These are phyloP conservation scores for Pogonus chalceus DNA, from an alignment of 1,140 invertebrate genomes.

Conservation along the genomic window DNA sequence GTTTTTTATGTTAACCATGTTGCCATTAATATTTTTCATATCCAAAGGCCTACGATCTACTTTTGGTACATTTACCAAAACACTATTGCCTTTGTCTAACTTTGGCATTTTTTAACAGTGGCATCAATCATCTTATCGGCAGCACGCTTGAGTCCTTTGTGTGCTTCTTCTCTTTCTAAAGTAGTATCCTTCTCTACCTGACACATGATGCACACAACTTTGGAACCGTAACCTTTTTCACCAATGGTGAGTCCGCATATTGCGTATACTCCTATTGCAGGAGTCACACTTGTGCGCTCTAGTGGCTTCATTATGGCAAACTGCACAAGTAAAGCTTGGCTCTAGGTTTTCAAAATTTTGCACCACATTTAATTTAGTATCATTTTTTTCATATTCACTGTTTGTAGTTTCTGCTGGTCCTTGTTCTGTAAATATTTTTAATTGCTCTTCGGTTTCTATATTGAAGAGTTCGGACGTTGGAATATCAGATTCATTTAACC, in stretches of 20 bases:
- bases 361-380: no score
- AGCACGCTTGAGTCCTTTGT: conserved; percentile 14
- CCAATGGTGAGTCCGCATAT: conserved; percentile 12
- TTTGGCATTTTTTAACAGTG: conserved; percentile 13
- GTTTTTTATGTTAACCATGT: no score
- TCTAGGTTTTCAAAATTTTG: no score
- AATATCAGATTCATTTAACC: no score
- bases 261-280: conserved; percentile 11
- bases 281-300: conserved; percentile 12
- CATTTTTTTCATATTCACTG: no score
- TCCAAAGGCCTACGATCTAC: no score
- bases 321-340: no score
- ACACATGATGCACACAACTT: conserved; percentile 12
- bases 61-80: conserved; percentile 17
- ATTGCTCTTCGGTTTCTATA: no score
- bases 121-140: conserved; percentile 15
- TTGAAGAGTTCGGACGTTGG: no score
- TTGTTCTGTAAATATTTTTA: no score
- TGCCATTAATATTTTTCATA: no score
- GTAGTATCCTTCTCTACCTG: conserved; percentile 10
- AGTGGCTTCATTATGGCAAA: neutral
- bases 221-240: conserved; percentile 13
- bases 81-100: conserved; percentile 12
- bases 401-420: no score
- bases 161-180: conserved; percentile 13